Conservation (phyloP, 2,888 invertebrate species). For the Ectemnius cavifrons region DNA sequence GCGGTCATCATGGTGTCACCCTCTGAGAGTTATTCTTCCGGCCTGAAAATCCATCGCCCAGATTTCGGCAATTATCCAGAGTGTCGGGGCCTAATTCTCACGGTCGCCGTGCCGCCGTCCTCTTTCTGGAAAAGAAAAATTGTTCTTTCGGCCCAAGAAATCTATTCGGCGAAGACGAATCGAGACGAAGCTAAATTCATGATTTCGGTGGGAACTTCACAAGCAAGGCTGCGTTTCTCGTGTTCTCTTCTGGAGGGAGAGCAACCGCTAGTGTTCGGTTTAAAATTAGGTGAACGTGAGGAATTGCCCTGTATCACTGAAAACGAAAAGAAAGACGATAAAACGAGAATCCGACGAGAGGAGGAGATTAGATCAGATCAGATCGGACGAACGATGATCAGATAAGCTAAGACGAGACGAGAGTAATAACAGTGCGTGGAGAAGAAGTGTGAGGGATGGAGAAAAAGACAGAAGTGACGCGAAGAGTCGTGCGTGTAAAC, state of each 20-base stretch:
- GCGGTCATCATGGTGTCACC: constrained; percentile 5
- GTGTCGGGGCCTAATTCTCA: no score
- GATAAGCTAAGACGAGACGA: constrained; percentile 7
- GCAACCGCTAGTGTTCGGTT: constrained; percentile 71
- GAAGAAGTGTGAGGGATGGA: constrained; percentile 6
- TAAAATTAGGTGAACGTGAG: constrained; percentile 73
- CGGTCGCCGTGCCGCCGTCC: background rate
- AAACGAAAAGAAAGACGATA: constrained; percentile 42
- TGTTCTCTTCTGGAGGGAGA: constrained; percentile 69
- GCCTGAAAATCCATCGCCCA: no score
- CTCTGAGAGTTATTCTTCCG: background rate
- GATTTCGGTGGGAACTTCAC: constrained; percentile 9
- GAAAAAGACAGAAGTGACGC: constrained; percentile 10
- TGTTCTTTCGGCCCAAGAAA: constrained; percentile 19
- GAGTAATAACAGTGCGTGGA: constrained; percentile 18
- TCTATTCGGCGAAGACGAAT: constrained; percentile 13
- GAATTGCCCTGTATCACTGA: constrained; percentile 73
- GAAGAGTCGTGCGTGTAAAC: constrained; percentile 48
- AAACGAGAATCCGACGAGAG: constrained; percentile 19
- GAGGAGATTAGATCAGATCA: constrained; percentile 1
- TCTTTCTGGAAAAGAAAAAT: constrained; percentile 1
- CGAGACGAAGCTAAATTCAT: constrained; percentile 2
- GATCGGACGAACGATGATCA: constrained; percentile 9
- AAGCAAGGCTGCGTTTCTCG: constrained; percentile 34
- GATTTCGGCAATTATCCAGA: no score